Evolutionary conservation across 2,888 invertebrate genomes (phyloP).

Genomic region (Drosophila limbata): DNA sequence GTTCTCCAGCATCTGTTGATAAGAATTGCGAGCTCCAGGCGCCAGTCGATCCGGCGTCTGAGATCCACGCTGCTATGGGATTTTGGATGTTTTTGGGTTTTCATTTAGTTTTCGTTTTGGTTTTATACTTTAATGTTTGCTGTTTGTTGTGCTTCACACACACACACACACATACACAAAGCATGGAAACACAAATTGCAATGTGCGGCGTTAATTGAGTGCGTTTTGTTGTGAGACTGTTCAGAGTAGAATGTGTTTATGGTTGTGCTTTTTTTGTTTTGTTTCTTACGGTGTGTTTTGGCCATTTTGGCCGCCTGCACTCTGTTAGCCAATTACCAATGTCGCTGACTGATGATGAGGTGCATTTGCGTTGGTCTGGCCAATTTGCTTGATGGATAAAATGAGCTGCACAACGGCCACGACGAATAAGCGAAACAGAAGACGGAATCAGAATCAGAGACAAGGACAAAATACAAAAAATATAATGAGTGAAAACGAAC

Average conservation of each 20-base stretch:
- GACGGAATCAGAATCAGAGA: constrained; percentile 30
- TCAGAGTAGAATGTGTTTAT: constrained; percentile 20
- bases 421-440: constrained; percentile 35
- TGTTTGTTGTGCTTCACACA: constrained; percentile 34
- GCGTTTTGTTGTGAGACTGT: constrained; percentile 36
- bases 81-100: constrained; percentile 58
- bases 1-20: constrained; percentile 77
- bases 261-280: constrained; percentile 36
- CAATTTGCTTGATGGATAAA: constrained; percentile 67
- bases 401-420: constrained; percentile 56
- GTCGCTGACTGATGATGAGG: constrained; percentile 73
- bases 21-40: constrained; percentile 70
- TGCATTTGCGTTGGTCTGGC: constrained; percentile 60
- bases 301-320: constrained; percentile 39
- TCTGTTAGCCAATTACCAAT: constrained; percentile 78
- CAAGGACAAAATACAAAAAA: constrained; percentile 21
- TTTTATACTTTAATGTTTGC: neutral
- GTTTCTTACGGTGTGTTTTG: constrained; percentile 18
- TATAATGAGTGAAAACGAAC: constrained; percentile 11
- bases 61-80: constrained; percentile 75
- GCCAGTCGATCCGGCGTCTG: constrained; percentile 67
- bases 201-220: constrained; percentile 75
- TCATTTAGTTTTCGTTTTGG: constrained; percentile 53
- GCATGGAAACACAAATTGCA: constrained; percentile 77
- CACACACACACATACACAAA: constrained; percentile 47